phyloP scores from a whole-genome alignment of 2,888 invertebrate genomes.

The Leptinotarsa haldemani region DNA sequence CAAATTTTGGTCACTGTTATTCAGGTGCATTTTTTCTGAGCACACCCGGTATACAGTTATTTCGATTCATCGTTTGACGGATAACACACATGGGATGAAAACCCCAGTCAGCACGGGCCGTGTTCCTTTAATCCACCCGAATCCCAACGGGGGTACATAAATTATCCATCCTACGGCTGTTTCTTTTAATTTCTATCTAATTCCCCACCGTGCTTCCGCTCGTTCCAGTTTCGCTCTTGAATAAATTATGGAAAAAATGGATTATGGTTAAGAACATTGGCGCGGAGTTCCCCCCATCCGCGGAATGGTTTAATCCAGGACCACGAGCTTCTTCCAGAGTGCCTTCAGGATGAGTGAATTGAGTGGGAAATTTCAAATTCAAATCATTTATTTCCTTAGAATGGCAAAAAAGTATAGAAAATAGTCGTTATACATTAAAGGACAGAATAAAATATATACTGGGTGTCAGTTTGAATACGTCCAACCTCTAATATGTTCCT shows the following conservation, averaged over 20 bases:
- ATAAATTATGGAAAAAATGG: conserved; percentile 19
- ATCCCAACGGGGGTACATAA: conserved; percentile 24
- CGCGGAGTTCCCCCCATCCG: not conserved
- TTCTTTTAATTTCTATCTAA: conserved; percentile 31
- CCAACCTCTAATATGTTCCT: no score
- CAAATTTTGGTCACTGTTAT: no score
- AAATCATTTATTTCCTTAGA: no score
- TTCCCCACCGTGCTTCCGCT: conserved; percentile 6
- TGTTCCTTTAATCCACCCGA: conserved; percentile 24
- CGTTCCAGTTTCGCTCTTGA: conserved; percentile 5
- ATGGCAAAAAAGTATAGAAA: no score
- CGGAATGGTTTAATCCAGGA: no score
- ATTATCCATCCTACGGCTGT: conserved; percentile 31
- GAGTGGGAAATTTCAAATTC: no score
- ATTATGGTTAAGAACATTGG: not conserved
- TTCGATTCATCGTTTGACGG: conserved; percentile 34
- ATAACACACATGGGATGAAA: conserved; percentile 40
- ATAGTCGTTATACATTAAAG: no score
- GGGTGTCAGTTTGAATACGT: no score
- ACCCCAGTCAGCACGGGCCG: conserved; percentile 24
- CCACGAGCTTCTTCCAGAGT: no score
- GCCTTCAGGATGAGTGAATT: no score
- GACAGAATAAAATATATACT: no score
- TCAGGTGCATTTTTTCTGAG: no score
- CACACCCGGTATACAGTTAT: not conserved